Base-by-base conservation (phyloP, 53 echinoderm and acorn worm species). In the Zoroaster sp. region DNA sequence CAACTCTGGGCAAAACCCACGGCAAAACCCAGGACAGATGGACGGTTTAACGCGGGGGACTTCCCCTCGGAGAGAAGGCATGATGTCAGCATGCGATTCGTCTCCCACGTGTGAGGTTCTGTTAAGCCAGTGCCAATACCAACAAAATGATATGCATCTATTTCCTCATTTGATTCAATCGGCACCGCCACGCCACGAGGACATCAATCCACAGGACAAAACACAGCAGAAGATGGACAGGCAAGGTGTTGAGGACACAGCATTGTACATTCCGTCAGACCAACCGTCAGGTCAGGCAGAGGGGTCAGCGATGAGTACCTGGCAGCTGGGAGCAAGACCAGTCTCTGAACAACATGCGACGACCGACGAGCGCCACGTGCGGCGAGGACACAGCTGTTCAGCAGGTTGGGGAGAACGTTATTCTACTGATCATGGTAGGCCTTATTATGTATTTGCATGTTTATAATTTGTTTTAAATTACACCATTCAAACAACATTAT, bases 131-230 rank as follows among this genome's bases (percentile, higher is more conserved):
- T 18, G 35, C 6, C 23, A 2, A 18, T 46, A 34, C 18, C 81
- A 82, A n/a, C 74, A 87, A 14, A 69, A 83, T 34, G n/a, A n/a
- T 55, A 18, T n/a, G 23, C 68, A 65, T 36, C 5, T 82, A 72
- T 45, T 92, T 88, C 68, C 87, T 66, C 87, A 63, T 78, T 30
- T 66, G 75, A 67, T 65, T 59, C 74, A 55, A 20, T 47, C 46
- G 66, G 35, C 25, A 18, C 67, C 47, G 45, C 49, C 74, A n/a
- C 69, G 80, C 73, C 40, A 18, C 40, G 43, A 49, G 67, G n/a
- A 78, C 87, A 18, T 67, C 70, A 2, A 45, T 73, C 55, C 79
- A 78, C 79, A 76, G 33, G 65, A 47, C 59, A 33, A 59, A 37
- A n/a, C 17, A 17, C 42, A 23, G 30, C 10, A 32, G 44, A 17